Evolutionary conservation across 2,888 invertebrate genomes (phyloP).

Genomic region (Drosophila putrida): DNA sequence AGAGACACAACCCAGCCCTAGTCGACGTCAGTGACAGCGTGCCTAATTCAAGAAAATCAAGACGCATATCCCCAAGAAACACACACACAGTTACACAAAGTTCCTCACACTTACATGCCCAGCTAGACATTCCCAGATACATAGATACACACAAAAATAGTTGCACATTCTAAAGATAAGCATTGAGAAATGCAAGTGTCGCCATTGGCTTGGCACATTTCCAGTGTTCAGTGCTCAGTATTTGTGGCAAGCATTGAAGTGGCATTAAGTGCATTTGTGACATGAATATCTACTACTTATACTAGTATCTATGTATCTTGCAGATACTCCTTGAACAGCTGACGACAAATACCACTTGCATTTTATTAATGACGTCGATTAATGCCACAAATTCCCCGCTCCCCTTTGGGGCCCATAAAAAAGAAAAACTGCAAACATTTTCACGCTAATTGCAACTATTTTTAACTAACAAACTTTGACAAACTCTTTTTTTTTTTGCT

Average conservation of each 20-base stretch:
- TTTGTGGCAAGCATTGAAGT: conserved; percentile 23
- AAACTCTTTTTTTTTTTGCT: conserved; percentile 15
- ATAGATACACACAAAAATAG: conserved; percentile 57
- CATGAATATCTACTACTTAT: conserved; percentile 10
- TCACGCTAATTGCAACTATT: conserved; percentile 56
- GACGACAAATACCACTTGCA: conserved; percentile 46
- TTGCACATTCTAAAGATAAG: conserved; percentile 68
- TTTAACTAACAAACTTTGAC: conserved; percentile 28
- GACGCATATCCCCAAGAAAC: conserved; percentile 29
- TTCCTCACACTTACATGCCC: conserved; percentile 3
- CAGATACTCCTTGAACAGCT: conserved; percentile 34
- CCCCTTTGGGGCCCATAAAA: neutral
- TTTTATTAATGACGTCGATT: conserved; percentile 69
- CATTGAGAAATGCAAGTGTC: conserved; percentile 65
- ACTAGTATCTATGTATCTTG: conserved; percentile 28
- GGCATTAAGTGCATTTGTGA: conserved; percentile 39
- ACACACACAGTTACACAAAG: conserved; percentile 12
- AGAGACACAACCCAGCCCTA: conserved; percentile 9
- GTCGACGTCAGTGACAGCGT: conserved; percentile 47
- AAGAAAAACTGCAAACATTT: conserved; percentile 25
- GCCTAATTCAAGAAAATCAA: conserved; percentile 67
- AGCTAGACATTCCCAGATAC: conserved; percentile 51
- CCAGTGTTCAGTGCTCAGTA: too few species aligned
- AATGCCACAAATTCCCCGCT: conserved; percentile 23
- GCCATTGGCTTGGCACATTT: conserved; percentile 66